Evolutionary conservation across 1,140 invertebrate species (phyloP).

Genomic region (Linepithema humile): DNA sequence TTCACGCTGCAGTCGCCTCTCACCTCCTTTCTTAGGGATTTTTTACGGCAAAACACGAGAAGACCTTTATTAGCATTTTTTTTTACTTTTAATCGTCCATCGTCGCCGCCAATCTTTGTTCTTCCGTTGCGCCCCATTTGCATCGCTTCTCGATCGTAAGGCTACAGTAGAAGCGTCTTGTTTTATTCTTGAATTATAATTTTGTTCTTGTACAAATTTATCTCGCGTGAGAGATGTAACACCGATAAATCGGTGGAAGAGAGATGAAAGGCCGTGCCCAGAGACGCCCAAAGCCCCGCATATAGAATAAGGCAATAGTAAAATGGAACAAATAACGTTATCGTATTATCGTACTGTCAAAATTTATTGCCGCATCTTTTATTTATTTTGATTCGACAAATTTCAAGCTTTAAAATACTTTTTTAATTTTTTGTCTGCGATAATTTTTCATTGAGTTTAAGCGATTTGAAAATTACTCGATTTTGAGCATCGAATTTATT

Average conservation of each 20-base stretch:
- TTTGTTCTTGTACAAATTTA: conserved; percentile 56
- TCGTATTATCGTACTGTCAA: not conserved
- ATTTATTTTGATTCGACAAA: not conserved
- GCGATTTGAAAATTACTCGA: no score
- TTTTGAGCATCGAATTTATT: no score
- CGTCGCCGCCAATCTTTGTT: conserved; percentile 35
- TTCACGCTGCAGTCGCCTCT: conserved; percentile 41
- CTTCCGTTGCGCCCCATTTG: conserved; percentile 39
- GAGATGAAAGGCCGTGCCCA: conserved; percentile 67
- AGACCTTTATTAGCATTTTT: conserved; percentile 24
- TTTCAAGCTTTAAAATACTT: no score
- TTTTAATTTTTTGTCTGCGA: no score
- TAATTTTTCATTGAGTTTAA: no score
- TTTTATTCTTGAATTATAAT: conserved; percentile 50
- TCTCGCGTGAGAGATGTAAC: conserved; percentile 51
- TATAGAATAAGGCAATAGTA: conserved; percentile 48
- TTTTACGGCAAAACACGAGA: not conserved
- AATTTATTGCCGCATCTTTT: not conserved
- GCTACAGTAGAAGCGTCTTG: conserved; percentile 15
- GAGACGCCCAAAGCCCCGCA: conserved; percentile 73
- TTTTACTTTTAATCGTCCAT: conserved; percentile 33
- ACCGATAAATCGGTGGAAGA: conserved; percentile 56
- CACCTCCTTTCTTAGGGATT: conserved; percentile 43
- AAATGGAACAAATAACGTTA: conserved; percentile 32
- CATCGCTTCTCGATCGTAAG: conserved; percentile 45